Evolutionary conservation across 2,888 invertebrate genomes (phyloP), one percentile per base, ranked within the genome.

Genomic region (Hypolimnas misippus): DNA sequence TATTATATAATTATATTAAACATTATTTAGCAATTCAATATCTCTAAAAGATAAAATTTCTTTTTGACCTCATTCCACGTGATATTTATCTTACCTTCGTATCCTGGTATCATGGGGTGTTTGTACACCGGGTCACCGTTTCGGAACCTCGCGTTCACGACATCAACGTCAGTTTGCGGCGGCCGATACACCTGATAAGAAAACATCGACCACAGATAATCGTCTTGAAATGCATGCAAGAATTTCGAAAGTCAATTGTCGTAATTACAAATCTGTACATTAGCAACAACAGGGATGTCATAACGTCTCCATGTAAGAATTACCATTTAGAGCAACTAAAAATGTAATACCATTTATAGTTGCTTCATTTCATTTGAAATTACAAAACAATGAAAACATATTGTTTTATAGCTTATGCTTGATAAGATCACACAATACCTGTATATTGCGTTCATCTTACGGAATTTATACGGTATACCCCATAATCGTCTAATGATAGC

Each of bases 71-170:
- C 8, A 33, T 33, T 33, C 1, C 12, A 25, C 29, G 10, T n/a
- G n/a, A n/a, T 29, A 3, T 14, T 40, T 14, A 56, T 46, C 5
- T 67, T 80, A 95, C 96, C 96, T 84, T 95, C 94, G 77, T 96
- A 96, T 40, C 96, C 95, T 16, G 96, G 95, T 67, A 95, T 89
- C 84, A 95, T 94, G 1, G 96, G 96, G 84, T 96, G 94, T 64
- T 93, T 93, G 80, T 95, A 96, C 31, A 95, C 92, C 0, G 95
- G 93, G 83, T 96, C 96, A 1, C 94, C 94, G 76, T 94, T 93
- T 56, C 93, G 88, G 69, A 93, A 93, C 68, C 95, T 93, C 8
- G 94, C 93, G 70, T 94, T 94, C 3, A 96, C 94, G 0, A 93
- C 81, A 68, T 95, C 94, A 40, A 96, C 93, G 73, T 95, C 96